phyloP scores from a whole-genome alignment of 2,113 vertebrate genomes.

The Salminus brasiliensis region DNA sequence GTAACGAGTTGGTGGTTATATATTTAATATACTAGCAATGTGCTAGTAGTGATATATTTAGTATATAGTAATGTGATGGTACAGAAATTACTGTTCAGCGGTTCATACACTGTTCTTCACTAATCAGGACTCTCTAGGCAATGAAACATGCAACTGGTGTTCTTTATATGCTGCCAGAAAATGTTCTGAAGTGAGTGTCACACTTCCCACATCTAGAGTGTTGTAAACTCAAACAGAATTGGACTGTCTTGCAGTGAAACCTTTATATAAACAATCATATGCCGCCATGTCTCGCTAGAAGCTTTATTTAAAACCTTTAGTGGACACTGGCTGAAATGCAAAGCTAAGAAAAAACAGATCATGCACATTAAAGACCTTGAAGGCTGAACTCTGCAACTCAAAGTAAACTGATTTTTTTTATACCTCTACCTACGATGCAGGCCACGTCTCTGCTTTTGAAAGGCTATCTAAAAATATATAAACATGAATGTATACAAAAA shows the following conservation, averaged over 20 bases:
- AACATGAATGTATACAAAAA: background rate
- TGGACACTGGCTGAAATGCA: background rate
- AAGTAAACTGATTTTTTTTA: background rate
- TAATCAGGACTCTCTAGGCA: no score
- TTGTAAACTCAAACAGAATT: background rate
- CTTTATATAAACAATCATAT: background rate
- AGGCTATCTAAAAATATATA: background rate
- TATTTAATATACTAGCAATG: no score
- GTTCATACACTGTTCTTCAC: no score
- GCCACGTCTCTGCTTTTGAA: background rate
- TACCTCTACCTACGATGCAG: no score
- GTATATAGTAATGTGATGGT: no score
- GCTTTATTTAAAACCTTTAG: background rate
- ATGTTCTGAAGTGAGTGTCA: no score
- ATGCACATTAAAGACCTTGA: constrained; percentile 5
- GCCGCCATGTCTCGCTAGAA: background rate
- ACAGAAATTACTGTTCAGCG: no score
- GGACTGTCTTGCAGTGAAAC: background rate
- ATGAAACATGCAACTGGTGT: no score
- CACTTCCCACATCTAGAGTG: no score
- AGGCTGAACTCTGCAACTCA: background rate
- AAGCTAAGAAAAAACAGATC: constrained; percentile 3
- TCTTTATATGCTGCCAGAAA: no score
- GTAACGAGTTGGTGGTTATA: no score
- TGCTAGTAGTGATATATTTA: no score